A percentile compares a stretch with the other conserved stretches of the same genome.
phyloP scores from a whole-genome alignment of 2,113 vertebrate genomes.

The Romanogobio albipinnatus region DNA sequence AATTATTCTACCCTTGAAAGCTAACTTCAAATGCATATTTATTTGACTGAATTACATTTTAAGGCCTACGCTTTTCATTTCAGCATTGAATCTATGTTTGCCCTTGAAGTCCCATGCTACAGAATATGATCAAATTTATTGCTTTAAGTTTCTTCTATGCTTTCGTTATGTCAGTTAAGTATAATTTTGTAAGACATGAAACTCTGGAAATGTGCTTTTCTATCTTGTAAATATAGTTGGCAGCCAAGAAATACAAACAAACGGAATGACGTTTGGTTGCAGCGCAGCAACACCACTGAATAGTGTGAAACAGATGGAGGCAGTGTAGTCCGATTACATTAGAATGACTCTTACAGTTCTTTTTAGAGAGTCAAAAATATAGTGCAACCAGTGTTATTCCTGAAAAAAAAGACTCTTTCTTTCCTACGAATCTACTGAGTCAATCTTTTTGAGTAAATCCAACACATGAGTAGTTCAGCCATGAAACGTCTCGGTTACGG shows the following conservation, averaged over 20 bases:
- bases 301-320: neutral
- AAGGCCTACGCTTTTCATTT: constrained; percentile 21
- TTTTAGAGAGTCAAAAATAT: neutral
- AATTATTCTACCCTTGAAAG: constrained; percentile 41
- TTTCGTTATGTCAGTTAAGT: neutral
- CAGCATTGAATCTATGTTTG: neutral
- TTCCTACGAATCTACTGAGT: too few species aligned
- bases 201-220: neutral
- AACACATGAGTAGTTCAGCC: too few species aligned
- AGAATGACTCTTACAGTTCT: neutral
- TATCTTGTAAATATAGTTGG: neutral
- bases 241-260: too few species aligned
- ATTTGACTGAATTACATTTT: constrained; percentile 31
- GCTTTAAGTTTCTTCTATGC: neutral
- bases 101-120: neutral
- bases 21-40: constrained; percentile 39
- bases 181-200: neutral
- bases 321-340: neutral
- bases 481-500: too few species aligned
- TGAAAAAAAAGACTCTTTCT: too few species aligned
- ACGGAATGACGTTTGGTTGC: too few species aligned
- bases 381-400: too few species aligned
- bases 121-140: neutral
- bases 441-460: too few species aligned
- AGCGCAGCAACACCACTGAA: neutral